Evolutionary conservation across 2,888 invertebrate genomes (phyloP).

Genomic region (Stenichneumon culpator): DNA sequence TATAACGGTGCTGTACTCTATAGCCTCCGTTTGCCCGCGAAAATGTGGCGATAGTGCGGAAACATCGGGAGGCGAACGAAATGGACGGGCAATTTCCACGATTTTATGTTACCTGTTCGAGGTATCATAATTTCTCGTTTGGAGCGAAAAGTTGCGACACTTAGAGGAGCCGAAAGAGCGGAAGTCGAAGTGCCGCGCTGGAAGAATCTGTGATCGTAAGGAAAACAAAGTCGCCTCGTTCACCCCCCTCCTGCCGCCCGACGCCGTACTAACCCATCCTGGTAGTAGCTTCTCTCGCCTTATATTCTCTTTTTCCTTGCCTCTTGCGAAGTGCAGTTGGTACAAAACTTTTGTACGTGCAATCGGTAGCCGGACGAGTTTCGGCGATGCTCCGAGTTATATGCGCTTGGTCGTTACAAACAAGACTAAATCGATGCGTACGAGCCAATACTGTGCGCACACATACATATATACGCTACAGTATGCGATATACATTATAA

Average conservation of each 20-base stretch:
- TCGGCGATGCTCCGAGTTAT: conserved; percentile 41
- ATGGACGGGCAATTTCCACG: conserved; percentile 46
- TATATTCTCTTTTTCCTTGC: not conserved
- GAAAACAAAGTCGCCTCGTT: conserved; percentile 59
- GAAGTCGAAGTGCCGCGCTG: conserved; percentile 54
- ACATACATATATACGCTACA: not conserved
- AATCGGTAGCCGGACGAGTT: conserved; percentile 44
- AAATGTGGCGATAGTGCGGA: conserved; percentile 32
- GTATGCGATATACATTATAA: conserved; percentile 20
- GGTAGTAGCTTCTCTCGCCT: conserved; percentile 21
- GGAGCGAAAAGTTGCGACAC: conserved; percentile 46
- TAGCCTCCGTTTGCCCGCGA: not conserved
- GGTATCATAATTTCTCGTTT: conserved; percentile 61
- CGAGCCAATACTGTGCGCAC: not conserved
- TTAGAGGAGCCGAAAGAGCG: conserved; percentile 33
- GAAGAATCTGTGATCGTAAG: conserved; percentile 63
- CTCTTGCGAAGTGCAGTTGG: conserved; percentile 54
- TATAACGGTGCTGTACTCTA: conserved; percentile 10
- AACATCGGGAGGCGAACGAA: conserved; percentile 10
- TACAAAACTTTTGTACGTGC: conserved; percentile 60
- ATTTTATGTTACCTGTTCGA: conserved; percentile 60
- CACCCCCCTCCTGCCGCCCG: not conserved
- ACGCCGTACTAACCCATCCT: too few relatives aligned
- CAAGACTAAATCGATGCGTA: conserved; percentile 55
- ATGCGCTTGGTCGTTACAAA: conserved; percentile 38